Conservation (phyloP, 2,888 invertebrate genomes). For the Aradus depressus region DNA sequence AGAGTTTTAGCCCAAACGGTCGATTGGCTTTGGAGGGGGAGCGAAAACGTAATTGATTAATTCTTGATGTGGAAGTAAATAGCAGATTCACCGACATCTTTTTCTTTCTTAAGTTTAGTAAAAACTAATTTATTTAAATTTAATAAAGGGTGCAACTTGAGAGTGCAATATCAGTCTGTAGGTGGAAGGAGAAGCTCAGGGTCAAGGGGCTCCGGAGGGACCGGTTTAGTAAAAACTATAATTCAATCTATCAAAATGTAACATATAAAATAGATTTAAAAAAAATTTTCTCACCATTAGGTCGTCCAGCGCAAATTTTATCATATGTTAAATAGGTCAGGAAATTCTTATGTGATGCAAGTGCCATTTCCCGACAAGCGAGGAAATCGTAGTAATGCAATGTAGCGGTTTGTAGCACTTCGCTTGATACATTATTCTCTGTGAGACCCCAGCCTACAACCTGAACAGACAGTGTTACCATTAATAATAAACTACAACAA, state of each 20-base stretch:
- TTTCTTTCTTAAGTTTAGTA: too few species aligned
- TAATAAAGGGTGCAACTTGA: too few species aligned
- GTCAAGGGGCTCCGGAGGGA: neutral
- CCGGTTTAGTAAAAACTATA: neutral
- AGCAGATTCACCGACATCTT: too few species aligned
- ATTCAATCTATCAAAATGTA: neutral
- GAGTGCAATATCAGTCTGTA: too few species aligned
- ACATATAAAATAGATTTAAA: too few species aligned
- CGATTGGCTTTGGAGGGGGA: too few species aligned
- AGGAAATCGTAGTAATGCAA: conserved; percentile 26
- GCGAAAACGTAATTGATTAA: too few species aligned
- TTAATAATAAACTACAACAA: too few species aligned
- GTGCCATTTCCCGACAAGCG: conserved; percentile 21
- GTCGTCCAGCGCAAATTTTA: conserved; percentile 31
- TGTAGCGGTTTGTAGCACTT: conserved; percentile 24
- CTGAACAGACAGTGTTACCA: too few species aligned
- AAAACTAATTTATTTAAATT: too few species aligned
- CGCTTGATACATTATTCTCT: conserved; percentile 21
- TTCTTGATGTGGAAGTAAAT: too few species aligned
- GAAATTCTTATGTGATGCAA: conserved; percentile 24
- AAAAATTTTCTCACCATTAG: conserved; percentile 21
- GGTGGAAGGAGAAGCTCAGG: neutral
- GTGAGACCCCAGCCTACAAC: conserved; percentile 32
- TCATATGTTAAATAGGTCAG: conserved; percentile 26
- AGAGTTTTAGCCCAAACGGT: too few species aligned